These are phyloP conservation scores for Alethe diademata DNA, from an alignment of 2,113 vertebrate species.

Conservation along the genomic window DNA sequence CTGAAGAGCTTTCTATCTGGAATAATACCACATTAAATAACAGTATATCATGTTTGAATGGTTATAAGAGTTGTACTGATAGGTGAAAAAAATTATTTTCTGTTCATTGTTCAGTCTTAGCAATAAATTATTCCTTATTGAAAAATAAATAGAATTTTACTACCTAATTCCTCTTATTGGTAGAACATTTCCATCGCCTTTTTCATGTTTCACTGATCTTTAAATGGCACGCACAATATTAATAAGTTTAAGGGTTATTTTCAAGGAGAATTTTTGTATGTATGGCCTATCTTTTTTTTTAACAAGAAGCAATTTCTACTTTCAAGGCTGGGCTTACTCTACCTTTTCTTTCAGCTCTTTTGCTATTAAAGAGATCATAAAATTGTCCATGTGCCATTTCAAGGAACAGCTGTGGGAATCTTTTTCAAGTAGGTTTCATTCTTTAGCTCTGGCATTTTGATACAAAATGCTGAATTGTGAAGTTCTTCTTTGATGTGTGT, in stretches of 20 bases:
- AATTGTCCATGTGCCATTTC: not conserved
- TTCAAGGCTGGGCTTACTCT: not conserved
- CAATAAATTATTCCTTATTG: not conserved
- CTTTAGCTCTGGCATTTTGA: not conserved
- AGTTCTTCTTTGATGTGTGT: not conserved
- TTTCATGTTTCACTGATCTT: conserved; percentile 7
- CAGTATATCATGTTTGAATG: not conserved
- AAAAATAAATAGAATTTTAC: conserved; percentile 22
- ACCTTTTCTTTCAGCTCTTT: not conserved
- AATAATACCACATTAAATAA: not conserved
- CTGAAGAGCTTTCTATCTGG: not conserved
- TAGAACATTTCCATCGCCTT: not conserved
- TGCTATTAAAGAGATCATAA: not conserved
- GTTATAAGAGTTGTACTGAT: not conserved
- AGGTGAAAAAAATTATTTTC: not conserved
- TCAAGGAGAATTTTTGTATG: not conserved
- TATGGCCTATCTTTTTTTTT: not conserved
- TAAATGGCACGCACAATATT: not conserved
- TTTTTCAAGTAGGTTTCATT: not conserved
- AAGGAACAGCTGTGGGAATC: not conserved
- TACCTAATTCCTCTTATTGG: not conserved
- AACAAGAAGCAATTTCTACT: not conserved
- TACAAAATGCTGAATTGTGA: not conserved
- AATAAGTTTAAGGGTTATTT: not conserved
- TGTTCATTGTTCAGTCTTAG: not conserved